Conservation (phyloP, 2,888 invertebrate species). For the Cheilosia scutellata region DNA sequence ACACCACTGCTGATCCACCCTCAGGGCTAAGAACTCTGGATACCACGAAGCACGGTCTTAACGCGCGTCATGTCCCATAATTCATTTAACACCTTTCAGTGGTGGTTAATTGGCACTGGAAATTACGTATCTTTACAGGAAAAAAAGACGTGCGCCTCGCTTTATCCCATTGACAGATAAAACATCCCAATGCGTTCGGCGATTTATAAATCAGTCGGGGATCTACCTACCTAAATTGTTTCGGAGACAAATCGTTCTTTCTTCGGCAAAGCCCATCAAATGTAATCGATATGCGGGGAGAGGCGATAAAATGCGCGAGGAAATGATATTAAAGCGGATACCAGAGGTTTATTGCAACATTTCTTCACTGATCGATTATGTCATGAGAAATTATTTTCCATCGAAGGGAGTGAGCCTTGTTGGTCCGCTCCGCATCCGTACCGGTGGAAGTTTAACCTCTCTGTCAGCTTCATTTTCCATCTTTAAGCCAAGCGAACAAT, state of each 20-base stretch:
- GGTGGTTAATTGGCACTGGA: constrained; percentile 70
- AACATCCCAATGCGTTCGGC: constrained; percentile 42
- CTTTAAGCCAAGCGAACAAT: constrained; percentile 64
- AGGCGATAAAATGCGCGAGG: constrained; percentile 39
- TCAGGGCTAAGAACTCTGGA: constrained; percentile 6
- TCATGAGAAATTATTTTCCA: constrained; percentile 69
- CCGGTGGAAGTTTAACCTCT: constrained; percentile 70
- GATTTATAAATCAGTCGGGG: constrained; percentile 66
- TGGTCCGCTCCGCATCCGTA: constrained; percentile 8
- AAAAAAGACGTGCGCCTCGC: constrained; percentile 30
- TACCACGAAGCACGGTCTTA: constrained; percentile 23
- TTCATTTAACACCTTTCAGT: constrained; percentile 74
- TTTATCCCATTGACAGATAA: constrained; percentile 39
- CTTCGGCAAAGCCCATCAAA: constrained; percentile 33
- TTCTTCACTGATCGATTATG: constrained; percentile 72
- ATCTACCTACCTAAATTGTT: constrained; percentile 74
- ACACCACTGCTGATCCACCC: constrained; percentile 11
- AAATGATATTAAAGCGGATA: constrained; percentile 68
- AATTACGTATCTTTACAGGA: constrained; percentile 26
- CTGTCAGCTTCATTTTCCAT: constrained; percentile 71
- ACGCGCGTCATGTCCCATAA: constrained; percentile 66
- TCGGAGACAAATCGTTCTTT: constrained; percentile 62
- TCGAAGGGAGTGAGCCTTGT: constrained; percentile 2
- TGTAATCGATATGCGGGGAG: constrained; percentile 61
- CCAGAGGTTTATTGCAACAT: constrained; percentile 66